phyloP scores from a whole-genome alignment of 2,797 vertebrate genomes.

The Jordanella pulchra region DNA sequence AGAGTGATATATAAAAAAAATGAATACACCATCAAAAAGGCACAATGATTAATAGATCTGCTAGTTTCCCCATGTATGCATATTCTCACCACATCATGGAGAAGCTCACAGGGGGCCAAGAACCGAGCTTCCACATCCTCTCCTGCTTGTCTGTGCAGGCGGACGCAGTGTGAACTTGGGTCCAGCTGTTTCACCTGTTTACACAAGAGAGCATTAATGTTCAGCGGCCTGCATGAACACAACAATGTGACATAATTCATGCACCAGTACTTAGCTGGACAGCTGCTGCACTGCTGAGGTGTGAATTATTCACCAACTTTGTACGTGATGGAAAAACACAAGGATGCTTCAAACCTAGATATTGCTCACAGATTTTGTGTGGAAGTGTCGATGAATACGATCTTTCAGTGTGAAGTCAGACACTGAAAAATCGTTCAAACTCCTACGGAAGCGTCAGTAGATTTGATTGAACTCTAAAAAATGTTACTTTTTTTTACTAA shows the following conservation, averaged over 20 bases:
- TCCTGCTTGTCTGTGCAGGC: conserved; percentile 76
- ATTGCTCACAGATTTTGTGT: conserved; percentile 3
- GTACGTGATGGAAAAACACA: conserved; percentile 43
- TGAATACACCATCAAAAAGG: conserved; percentile 29
- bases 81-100: conserved; percentile 83
- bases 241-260: conserved; percentile 43
- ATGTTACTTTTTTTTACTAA: too few relatives aligned
- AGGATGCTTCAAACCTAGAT: conserved; percentile 6
- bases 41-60: conserved; percentile 10
- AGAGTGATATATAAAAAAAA: conserved; percentile 39
- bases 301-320: conserved; percentile 64
- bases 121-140: conserved; percentile 73
- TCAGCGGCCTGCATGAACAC: conserved; percentile 39
- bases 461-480: conserved; percentile 7
- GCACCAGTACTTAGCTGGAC: conserved; percentile 20
- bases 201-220: conserved; percentile 51
- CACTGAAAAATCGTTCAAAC: conserved; percentile 13
- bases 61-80: background rate
- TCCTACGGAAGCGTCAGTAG: conserved; percentile 19
- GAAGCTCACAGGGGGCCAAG: conserved; percentile 74
- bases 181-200: conserved; percentile 88
- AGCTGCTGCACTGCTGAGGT: conserved; percentile 47
- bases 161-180: conserved; percentile 80
- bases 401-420: conserved; percentile 27
- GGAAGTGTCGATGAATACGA: conserved; percentile 16